Percentiles rank a stretch among this genome's conserved stretches.
Evolutionary conservation across 2,888 invertebrate species (phyloP).

Genomic region (Myopa tessellatipennis): DNA sequence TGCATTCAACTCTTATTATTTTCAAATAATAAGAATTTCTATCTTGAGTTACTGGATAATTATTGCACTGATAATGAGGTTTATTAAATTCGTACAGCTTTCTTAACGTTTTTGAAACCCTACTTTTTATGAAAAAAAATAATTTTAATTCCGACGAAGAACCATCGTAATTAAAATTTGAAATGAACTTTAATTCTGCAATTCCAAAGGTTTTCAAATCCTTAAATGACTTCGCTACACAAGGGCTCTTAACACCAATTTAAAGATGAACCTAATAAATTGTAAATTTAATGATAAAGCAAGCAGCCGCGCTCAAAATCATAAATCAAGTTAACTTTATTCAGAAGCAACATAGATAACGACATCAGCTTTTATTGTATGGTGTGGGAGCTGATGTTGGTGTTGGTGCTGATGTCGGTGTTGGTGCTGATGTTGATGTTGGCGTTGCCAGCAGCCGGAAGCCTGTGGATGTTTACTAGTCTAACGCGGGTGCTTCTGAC

Average conservation of each 20-base stretch:
- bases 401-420: background rate
- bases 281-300: constrained; percentile 16
- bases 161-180: no score
- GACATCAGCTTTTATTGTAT: constrained; percentile 2
- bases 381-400: constrained; percentile 13
- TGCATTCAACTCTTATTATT: no score
- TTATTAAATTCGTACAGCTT: no score
- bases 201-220: no score
- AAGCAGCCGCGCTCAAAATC: constrained; percentile 38
- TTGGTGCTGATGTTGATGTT: constrained; percentile 21
- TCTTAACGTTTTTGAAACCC: no score
- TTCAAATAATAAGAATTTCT: no score
- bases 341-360: constrained; percentile 26
- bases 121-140: no score
- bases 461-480: background rate
- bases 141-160: no score
- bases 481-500: background rate
- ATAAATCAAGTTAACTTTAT: constrained; percentile 41
- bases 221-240: background rate
- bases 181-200: no score
- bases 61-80: no score
- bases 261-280: constrained; percentile 8
- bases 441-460: constrained; percentile 15
- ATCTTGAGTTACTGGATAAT: no score
- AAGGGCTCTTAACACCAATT: constrained; percentile 9